Conservation (phyloP, 2,797 vertebrate genomes). For the Paramormyrops hopkinsi region DNA sequence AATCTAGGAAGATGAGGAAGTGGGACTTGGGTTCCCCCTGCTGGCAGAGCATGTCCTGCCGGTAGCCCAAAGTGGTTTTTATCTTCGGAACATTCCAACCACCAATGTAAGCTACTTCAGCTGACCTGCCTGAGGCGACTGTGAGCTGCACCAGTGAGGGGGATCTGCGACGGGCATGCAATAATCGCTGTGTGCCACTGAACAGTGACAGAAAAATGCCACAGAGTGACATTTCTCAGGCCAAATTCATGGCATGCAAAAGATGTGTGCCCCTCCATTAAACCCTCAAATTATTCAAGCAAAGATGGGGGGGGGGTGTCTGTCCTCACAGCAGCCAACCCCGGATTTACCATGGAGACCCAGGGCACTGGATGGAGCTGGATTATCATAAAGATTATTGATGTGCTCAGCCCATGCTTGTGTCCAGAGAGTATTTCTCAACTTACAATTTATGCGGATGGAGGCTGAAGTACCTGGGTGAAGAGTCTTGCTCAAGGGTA, state of each 20-base stretch:
- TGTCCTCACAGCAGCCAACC: not conserved
- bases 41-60: not conserved
- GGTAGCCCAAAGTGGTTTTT: not conserved
- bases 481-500: not conserved
- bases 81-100: not conserved
- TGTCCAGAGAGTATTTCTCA: not conserved
- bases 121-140: not conserved
- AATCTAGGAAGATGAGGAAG: not conserved
- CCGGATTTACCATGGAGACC: not conserved
- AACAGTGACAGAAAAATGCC: not conserved
- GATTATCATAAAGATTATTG: not conserved
- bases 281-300: not conserved
- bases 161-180: not conserved
- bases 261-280: not conserved
- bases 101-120: not conserved
- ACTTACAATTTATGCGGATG: not conserved
- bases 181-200: not conserved
- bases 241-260: not conserved
- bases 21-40: not conserved
- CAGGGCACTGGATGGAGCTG: not conserved
- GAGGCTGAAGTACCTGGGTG: not conserved
- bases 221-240: not conserved
- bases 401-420: not conserved
- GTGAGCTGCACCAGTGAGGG: not conserved
- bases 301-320: not conserved